These are phyloP conservation scores for Danaus plexippus DNA, from an alignment of 1,140 invertebrate species.

Conservation along the genomic window DNA sequence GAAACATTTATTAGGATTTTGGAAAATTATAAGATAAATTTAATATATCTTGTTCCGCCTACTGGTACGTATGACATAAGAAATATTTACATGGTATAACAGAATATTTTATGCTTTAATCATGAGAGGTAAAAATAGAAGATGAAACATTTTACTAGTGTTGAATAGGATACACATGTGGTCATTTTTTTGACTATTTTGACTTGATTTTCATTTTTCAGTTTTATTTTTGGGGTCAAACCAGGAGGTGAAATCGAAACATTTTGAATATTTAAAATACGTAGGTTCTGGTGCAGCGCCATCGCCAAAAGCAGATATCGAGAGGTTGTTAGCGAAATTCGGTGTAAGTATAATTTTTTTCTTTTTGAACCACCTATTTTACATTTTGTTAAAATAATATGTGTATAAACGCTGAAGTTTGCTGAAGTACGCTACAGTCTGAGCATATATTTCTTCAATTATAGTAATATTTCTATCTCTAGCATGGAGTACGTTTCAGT, in stretches of 20 bases:
- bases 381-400: no score
- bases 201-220: constrained; percentile 29
- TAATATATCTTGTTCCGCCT: constrained; percentile 76
- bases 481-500: constrained; percentile 24
- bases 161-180: no score
- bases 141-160: no score
- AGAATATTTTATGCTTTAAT: no score
- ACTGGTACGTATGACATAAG: constrained; percentile 64
- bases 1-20: constrained; percentile 74
- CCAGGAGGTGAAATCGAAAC: constrained; percentile 72
- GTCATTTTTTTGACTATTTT: no score
- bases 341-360: constrained; percentile 33
- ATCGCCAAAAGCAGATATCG: constrained; percentile 74
- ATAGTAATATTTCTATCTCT: constrained; percentile 2
- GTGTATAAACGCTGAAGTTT: no score
- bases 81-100: no score
- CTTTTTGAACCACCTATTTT: not conserved
- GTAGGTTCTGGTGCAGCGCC: constrained; percentile 81
- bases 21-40: constrained; percentile 71
- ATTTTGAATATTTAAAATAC: constrained; percentile 70
- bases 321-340: constrained; percentile 70
- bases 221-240: constrained; percentile 79
- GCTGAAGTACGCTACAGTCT: no score
- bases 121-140: no score
- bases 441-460: not conserved